phyloP scores from a whole-genome alignment of 2,113 vertebrate species.

The Eira barbara region DNA sequence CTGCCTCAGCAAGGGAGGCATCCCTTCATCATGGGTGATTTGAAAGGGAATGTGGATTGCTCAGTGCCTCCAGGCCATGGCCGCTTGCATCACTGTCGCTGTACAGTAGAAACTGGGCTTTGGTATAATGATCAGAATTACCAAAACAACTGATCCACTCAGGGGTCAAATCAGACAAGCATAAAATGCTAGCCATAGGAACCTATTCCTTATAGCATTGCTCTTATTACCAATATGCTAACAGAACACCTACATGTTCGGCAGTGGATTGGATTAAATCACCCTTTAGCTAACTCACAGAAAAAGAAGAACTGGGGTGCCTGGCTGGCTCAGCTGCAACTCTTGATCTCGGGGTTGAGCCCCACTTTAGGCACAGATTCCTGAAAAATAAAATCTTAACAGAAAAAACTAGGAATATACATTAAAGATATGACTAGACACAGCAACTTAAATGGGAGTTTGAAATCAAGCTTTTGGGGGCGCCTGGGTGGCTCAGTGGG shows the following conservation, averaged over 20 bases:
- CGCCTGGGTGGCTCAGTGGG: no score
- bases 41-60: neutral
- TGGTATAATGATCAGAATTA: neutral
- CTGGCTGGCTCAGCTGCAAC: neutral
- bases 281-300: neutral
- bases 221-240: neutral
- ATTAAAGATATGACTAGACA: neutral
- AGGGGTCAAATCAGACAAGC: neutral
- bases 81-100: neutral
- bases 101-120: neutral
- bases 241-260: neutral
- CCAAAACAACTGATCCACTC: neutral
- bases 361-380: neutral
- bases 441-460: neutral
- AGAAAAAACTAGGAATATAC: neutral
- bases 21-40: neutral
- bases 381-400: neutral
- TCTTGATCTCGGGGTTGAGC: neutral
- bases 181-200: neutral
- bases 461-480: neutral
- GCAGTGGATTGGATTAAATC: neutral
- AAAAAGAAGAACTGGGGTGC: neutral
- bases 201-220: neutral
- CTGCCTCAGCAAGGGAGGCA: neutral
- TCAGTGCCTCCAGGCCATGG: neutral